Evolutionary conservation across 2,797 vertebrate genomes (phyloP), one percentile per base, ranked within the genome.

Genomic region (Anabacerthia variegaticeps): DNA sequence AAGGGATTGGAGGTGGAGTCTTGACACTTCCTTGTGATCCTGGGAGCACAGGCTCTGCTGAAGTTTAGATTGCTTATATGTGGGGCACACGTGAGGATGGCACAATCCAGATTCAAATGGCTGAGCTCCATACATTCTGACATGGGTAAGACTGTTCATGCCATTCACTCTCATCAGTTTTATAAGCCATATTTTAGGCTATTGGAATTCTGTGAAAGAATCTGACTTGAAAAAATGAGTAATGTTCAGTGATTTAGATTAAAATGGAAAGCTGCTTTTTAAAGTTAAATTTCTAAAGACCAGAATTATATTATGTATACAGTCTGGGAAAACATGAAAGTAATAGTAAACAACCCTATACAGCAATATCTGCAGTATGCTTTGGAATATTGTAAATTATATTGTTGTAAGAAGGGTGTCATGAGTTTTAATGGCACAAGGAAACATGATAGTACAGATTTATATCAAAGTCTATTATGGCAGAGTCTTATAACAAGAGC

Each of bases 401-500:
- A 30, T 46, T 89, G 43, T 48, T 72, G 10, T 84, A 92, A 62
- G 27, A 62, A 69, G 73, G 41, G 36, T 86, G 12, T 62, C 36
- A 61, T 92, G 75, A 54, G 36, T 61, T 88, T 79, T 84, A 75
- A 86, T 51, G 76, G 58, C 62, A 78, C 7, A 39, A n/a, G 28
- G 36, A 91, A 83, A 20, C 54, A 62, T 17, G 72, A 89, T 51
- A 89, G 69, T 36, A 90, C 0, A 21, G 76, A 92, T 93, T 91
- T 88, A 55, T 84, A 93, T 69, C n/a, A 7, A 93, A 89, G 43
- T 51, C 69, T 88, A 12, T 90, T 88, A 75, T 9, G 88, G 59
- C 49, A 85, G 58, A 93, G 79, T 75, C 76, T 81, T 81, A 61
- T 59, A 95, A 93, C 39, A 75, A 90, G 65, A 68, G 37, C 37